Base-by-base conservation (phyloP, 2,113 vertebrate species). In the Pelodiscus sinensis region DNA sequence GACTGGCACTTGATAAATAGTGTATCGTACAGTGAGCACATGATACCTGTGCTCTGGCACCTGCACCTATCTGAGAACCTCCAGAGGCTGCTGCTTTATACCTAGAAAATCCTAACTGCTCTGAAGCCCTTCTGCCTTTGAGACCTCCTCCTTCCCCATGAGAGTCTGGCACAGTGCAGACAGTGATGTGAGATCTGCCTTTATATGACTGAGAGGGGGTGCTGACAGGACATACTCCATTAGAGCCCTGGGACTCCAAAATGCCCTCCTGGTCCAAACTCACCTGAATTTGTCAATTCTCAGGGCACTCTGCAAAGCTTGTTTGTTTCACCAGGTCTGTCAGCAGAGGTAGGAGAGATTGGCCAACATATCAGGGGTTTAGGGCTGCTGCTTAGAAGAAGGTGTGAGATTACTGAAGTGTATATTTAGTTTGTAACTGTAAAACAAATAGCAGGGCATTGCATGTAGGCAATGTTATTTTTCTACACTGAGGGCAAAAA, bases 41-140 rank as follows among this genome's bases (percentile, higher is more conserved):
- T 2, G 6, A 77, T 50, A 77, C 24, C 38, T 50, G 73, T 77
- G 73, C n/a, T 29, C 5, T 88, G 27, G 14, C 16, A 81, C 9
- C 12, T 68, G 82, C 3, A 10, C 8, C 58, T 22, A 9, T 29
- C 84, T 50, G 78, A 78, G 91, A 84, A 19, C 12, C 55, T 87
- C 15, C 58, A 50, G 51, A 68, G 38, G 55, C 24, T 84, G 56
- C 10, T 75, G 90, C 52, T 7, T 14, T 9, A 24, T 12, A 68
- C 8, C 6, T 44, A 75, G 38, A 22, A 75, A 38, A 8, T 2
- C 31, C 31, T 68, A 68, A 68, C 31, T 19, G 62, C 8, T 68
- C 62, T 60, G 13, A 25, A 57, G 65, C 18, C 4, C 4, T 3
- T 73, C 0, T 0, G 12, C 56, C 6, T 57, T 38, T 12, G 24